Evolutionary conservation across 2,888 invertebrate species (phyloP), one percentile per base, ranked within the genome.

Genomic region (Lordiphosa fenestrarum): DNA sequence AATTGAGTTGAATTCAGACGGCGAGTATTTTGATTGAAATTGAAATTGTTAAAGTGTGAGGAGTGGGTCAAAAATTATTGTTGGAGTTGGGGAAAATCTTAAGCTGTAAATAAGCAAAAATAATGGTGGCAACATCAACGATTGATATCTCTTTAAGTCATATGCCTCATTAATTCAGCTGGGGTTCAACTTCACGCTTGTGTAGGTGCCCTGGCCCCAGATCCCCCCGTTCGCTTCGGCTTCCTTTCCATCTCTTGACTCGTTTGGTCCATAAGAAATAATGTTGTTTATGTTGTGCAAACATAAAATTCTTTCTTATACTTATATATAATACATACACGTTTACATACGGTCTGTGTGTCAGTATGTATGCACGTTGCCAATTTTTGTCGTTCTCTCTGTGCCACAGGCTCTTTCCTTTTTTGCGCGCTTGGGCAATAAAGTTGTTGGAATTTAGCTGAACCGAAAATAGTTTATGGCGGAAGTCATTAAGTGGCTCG

Each of bases 271-370:
- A 75, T 85, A 83, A 82, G 77, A 81, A 81, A 82, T 81, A 80
- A 81, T 82, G 80, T 80, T 82, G 82, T 81, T 81, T 81, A 81
- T 81, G 82, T 77, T 80, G 81, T 77, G 81, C 80, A 81, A 81
- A 81, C 82, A 81, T 78, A 76, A 81, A 81, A 73, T 66, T 73
- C 65, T 37, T 62, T 62, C 64, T 66, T 61, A 66, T 57, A 63
- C 52, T 54, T 53, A 62, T 57, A 62, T 55, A 57, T 53, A 42
- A 42, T 35, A 63, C 63, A 25, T 30, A 38, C 44, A 21, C 19
- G 12, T 54, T 42, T 40, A 48, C 38, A 42, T 53, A 40, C 6
- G 15, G 15, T 15, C 2, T 33, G 36, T 42, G 41, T 35, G 30
- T 49, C 42, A 48, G 9, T 12, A 15, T 39, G 12, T 52, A 39